Percentiles rank a stretch among this genome's conserved stretches.
Conservation (phyloP, 2,113 vertebrate genomes). For the Oenanthe oenanthe region DNA sequence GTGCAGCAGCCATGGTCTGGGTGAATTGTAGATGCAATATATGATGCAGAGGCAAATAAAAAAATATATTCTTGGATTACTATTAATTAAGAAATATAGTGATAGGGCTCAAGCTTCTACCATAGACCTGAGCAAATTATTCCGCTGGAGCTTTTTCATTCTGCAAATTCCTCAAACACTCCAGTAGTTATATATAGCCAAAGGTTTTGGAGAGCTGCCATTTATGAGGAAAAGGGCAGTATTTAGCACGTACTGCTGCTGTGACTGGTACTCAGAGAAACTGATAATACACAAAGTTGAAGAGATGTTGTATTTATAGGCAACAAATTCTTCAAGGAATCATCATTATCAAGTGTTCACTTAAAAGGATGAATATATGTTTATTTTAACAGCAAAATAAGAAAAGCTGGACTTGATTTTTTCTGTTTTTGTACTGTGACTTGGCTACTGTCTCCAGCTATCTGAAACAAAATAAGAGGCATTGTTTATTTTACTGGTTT, state of each 20-base stretch:
- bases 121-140: not conserved
- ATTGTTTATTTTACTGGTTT: slow-evolving; percentile 14
- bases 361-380: not conserved
- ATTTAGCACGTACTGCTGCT: not conserved
- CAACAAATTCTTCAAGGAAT: not conserved
- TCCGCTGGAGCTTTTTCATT: not conserved
- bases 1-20: not conserved
- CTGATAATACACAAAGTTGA: not conserved
- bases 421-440: not conserved
- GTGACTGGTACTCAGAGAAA: not conserved
- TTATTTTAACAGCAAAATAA: not conserved
- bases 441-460: not conserved
- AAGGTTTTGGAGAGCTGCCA: slow-evolving; percentile 13
- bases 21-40: not conserved
- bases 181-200: slow-evolving; percentile 5
- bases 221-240: not conserved
- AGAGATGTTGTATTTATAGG: not conserved
- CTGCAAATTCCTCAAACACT: not conserved
- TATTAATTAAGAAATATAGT: not conserved
- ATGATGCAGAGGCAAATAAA: not conserved
- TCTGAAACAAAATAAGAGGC: not conserved
- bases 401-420: not conserved
- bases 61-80: not conserved
- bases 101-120: not conserved
- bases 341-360: not conserved